phyloP scores from a whole-genome alignment of 2,888 invertebrate genomes.

The Psococerastis gibbosa region DNA sequence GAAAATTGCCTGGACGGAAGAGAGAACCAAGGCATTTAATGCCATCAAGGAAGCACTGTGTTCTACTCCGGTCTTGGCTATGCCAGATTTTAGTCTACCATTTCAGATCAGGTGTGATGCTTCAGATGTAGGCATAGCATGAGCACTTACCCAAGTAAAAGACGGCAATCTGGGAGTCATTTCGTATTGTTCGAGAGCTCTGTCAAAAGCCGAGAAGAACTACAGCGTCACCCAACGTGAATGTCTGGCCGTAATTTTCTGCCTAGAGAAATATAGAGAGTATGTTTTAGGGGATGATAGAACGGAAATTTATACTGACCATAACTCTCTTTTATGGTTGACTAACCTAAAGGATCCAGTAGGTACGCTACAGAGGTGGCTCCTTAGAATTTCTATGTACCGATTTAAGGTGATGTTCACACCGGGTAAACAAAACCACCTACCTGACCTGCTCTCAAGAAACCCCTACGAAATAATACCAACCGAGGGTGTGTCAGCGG shows the following conservation, averaged over 20 bases:
- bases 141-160: constrained; percentile 15
- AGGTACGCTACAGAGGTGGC: constrained; percentile 18
- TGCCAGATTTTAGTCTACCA: constrained; percentile 12
- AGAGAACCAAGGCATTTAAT: constrained; percentile 12
- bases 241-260: constrained; percentile 18
- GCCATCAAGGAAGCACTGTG: constrained; percentile 10
- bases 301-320: constrained; percentile 19
- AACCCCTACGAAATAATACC: no score
- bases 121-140: constrained; percentile 12
- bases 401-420: constrained; percentile 15
- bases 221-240: constrained; percentile 18
- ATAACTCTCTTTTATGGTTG: constrained; percentile 18
- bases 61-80: constrained; percentile 10
- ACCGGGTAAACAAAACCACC: constrained; percentile 13
- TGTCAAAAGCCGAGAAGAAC: constrained; percentile 16
- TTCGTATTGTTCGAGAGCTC: constrained; percentile 17
- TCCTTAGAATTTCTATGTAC: constrained; percentile 16
- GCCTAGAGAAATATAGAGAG: constrained; percentile 16
- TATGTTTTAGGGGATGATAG: constrained; percentile 19
- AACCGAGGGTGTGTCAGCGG: no score
- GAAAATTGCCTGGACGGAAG: constrained; percentile 10
- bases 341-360: constrained; percentile 16
- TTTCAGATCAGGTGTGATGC: constrained; percentile 15
- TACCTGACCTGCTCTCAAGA: constrained; percentile 15
- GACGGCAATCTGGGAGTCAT: constrained; percentile 17